Conservation (phyloP, 2,888 invertebrate species). For the Orchesella flavescens region DNA sequence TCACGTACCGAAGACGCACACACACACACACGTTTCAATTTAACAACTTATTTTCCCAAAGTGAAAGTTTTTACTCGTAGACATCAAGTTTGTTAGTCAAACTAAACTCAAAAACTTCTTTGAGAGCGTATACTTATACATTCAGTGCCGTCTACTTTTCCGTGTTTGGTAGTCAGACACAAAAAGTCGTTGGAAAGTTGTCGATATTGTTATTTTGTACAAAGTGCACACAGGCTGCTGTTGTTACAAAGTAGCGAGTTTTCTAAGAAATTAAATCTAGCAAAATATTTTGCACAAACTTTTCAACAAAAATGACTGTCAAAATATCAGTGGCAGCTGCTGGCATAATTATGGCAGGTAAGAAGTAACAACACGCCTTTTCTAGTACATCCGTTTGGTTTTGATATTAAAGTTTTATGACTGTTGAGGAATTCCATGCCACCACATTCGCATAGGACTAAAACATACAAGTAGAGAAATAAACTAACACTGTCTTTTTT, state of each 20-base stretch:
- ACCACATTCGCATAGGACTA: too few species aligned
- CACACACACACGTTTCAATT: neutral
- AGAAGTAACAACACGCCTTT: neutral
- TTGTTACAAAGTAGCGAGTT: neutral
- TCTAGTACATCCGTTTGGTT: neutral
- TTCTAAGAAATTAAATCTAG: neutral
- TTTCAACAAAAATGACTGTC: slow-evolving; percentile 32
- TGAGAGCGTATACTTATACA: neutral
- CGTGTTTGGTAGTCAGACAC: neutral
- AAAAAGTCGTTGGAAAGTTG: neutral
- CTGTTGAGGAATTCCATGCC: too few species aligned
- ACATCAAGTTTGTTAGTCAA: slow-evolving; percentile 35
- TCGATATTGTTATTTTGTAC: slow-evolving; percentile 12
- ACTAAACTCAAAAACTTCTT: neutral
- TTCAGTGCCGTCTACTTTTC: neutral
- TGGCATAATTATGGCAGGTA: slow-evolving; percentile 41
- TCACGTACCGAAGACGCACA: slow-evolving; percentile 5
- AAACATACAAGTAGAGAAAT: too few species aligned
- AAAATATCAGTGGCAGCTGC: slow-evolving; percentile 49
- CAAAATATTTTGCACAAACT: slow-evolving; percentile 30
- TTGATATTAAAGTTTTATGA: too few species aligned
- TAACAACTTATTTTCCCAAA: slow-evolving; percentile 12
- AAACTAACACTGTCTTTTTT: neutral
- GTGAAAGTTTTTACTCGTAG: slow-evolving; percentile 43
- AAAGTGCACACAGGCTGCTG: neutral